phyloP scores from a whole-genome alignment of 2,888 invertebrate genomes.

The Zygaena filipendulae region DNA sequence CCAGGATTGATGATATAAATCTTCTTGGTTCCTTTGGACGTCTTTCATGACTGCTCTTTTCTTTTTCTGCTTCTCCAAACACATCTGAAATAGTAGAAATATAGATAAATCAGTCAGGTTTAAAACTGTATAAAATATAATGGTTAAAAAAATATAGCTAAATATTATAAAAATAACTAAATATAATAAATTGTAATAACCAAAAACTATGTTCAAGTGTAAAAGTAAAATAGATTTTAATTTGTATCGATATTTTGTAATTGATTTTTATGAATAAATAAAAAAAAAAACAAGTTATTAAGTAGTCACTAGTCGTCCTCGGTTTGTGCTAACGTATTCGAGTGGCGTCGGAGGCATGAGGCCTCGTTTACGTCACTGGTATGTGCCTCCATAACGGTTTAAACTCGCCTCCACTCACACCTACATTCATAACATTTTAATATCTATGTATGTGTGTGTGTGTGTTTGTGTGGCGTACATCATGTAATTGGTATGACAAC shows the following conservation, averaged over 20 bases:
- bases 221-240: no score
- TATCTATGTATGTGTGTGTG: no score
- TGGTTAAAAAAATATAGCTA: background rate
- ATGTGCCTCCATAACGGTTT: slow-evolving; percentile 68
- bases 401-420: slow-evolving; percentile 53
- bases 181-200: no score
- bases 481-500: slow-evolving; percentile 43
- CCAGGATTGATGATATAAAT: slow-evolving; percentile 83
- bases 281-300: slow-evolving; percentile 22
- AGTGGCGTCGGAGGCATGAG: slow-evolving; percentile 51
- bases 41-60: slow-evolving; percentile 35
- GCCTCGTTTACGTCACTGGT: slow-evolving; percentile 64
- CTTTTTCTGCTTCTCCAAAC: slow-evolving; percentile 48
- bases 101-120: slow-evolving; percentile 3
- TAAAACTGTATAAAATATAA: slow-evolving; percentile 6
- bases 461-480: slow-evolving; percentile 24
- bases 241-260: no score
- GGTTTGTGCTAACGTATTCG: slow-evolving; percentile 52
- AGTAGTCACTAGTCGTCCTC: slow-evolving; percentile 34
- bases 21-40: slow-evolving; percentile 65
- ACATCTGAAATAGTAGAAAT: slow-evolving; percentile 60
- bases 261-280: no score
- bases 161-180: background rate
- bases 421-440: slow-evolving; percentile 25
- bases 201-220: no score